Conservation (phyloP, 2,797 vertebrate genomes). For the Fundulus diaphanus region DNA sequence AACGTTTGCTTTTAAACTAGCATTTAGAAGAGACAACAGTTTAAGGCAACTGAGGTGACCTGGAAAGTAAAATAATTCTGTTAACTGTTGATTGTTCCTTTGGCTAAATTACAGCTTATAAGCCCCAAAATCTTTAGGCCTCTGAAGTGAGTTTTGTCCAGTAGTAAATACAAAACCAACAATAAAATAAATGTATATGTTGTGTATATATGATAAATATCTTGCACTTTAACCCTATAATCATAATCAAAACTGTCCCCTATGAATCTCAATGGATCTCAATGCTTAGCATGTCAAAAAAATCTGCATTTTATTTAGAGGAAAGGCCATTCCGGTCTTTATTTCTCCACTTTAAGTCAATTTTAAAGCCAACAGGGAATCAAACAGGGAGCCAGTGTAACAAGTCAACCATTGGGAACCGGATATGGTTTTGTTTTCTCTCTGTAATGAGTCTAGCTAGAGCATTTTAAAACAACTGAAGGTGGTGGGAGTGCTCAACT, state of each 20-base stretch:
- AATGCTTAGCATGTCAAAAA: too few relatives aligned
- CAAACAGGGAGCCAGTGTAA: not conserved
- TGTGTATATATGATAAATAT: not conserved
- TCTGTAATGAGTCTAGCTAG: not conserved
- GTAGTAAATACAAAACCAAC: not conserved
- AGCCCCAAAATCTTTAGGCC: too few relatives aligned
- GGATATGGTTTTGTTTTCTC: not conserved
- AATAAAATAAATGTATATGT: not conserved
- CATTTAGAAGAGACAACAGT: too few relatives aligned
- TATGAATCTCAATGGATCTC: too few relatives aligned
- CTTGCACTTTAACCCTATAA: not conserved
- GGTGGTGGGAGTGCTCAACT: not conserved
- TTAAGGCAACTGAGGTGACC: too few relatives aligned
- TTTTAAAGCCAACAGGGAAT: too few relatives aligned
- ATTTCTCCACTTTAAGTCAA: too few relatives aligned
- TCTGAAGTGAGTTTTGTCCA: not conserved
- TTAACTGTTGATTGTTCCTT: not conserved
- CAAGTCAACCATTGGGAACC: not conserved
- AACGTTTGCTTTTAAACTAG: not conserved
- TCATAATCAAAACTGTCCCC: not conserved
- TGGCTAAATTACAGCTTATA: not conserved
- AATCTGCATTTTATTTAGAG: not conserved
- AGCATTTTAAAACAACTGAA: not conserved
- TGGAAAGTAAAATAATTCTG: too few relatives aligned
- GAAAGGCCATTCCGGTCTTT: not conserved